Evolutionary conservation across 2,797 vertebrate species (phyloP).

Genomic region (Rhinogobio ventralis): DNA sequence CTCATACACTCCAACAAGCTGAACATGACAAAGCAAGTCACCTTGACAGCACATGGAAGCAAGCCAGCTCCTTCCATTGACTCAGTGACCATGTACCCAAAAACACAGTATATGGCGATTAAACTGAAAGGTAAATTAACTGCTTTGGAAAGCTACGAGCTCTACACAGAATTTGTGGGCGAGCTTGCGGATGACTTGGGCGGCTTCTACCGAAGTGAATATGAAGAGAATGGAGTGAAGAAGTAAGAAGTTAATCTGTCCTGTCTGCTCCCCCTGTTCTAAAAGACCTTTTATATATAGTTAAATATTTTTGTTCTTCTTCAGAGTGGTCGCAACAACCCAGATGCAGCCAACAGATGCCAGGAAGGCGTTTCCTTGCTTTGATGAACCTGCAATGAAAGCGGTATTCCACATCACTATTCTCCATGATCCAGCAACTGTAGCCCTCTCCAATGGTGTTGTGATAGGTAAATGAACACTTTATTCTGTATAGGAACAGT

Average conservation of each 20-base stretch:
- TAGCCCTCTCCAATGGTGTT: conserved; percentile 85
- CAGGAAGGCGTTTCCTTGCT: conserved; percentile 94
- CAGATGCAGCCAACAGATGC: conserved; percentile 91
- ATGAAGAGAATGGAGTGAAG: conserved; percentile 59
- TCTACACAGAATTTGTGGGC: conserved; percentile 79
- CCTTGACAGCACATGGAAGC: background rate
- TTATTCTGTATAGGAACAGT: background rate
- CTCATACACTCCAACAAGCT: conserved; percentile 92
- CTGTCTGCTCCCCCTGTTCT: background rate
- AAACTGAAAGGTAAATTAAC: conserved; percentile 67
- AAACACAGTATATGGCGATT: conserved; percentile 88
- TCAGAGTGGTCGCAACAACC: conserved; percentile 89
- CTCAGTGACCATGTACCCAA: conserved; percentile 63
- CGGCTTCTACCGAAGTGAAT: conserved; percentile 93
- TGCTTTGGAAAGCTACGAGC: conserved; percentile 68
- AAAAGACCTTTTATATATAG: background rate
- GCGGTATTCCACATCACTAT: conserved; percentile 85
- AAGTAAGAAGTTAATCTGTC: conserved; percentile 74
- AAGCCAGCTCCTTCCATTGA: background rate
- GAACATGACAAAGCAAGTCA: conserved; percentile 72
- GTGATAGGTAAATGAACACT: conserved; percentile 70
- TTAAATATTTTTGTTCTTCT: background rate
- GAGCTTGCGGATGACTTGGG: conserved; percentile 87
- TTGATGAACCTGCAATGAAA: conserved; percentile 94
- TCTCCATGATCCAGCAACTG: conserved; percentile 66